These are phyloP conservation scores for Aethes cnicana DNA, from an alignment of 2,888 invertebrate genomes.

Conservation along the genomic window DNA sequence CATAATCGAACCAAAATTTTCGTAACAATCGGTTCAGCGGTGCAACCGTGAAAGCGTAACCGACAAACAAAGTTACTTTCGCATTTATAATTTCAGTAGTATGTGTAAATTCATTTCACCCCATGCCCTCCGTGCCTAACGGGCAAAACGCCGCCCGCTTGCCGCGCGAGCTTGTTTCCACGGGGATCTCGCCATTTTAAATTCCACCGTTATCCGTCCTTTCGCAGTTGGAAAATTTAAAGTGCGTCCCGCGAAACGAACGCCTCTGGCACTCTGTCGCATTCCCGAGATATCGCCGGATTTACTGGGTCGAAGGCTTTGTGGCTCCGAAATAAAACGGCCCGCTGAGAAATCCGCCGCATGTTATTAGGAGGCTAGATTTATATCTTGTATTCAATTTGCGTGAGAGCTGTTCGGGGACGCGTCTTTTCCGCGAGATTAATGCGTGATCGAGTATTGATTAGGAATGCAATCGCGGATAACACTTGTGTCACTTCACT, in stretches of 20 bases:
- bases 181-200: conserved; percentile 61
- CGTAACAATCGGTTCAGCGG: no score
- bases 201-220: conserved; percentile 56
- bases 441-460: conserved; percentile 45
- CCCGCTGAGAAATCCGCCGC: conserved; percentile 75
- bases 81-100: not conserved
- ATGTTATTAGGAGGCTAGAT: conserved; percentile 74
- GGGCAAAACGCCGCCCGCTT: conserved; percentile 7
- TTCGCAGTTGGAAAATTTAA: conserved; percentile 68
- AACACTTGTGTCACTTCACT: no score
- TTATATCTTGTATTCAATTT: conserved; percentile 79
- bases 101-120: not conserved
- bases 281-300: conserved; percentile 72
- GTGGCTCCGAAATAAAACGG: conserved; percentile 74
- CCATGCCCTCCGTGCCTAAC: not conserved
- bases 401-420: conserved; percentile 67
- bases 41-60: no score
- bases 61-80: no score
- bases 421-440: conserved; percentile 45
- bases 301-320: conserved; percentile 76
- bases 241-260: conserved; percentile 70
- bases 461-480: not conserved
- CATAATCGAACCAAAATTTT: no score
- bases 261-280: conserved; percentile 71
- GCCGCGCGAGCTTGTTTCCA: conserved; percentile 49